Evolutionary conservation across 23 tunicate genomes (phyloP), one percentile per base, ranked within the genome.

Genomic region (Oikopleura vanhoeffeni): DNA sequence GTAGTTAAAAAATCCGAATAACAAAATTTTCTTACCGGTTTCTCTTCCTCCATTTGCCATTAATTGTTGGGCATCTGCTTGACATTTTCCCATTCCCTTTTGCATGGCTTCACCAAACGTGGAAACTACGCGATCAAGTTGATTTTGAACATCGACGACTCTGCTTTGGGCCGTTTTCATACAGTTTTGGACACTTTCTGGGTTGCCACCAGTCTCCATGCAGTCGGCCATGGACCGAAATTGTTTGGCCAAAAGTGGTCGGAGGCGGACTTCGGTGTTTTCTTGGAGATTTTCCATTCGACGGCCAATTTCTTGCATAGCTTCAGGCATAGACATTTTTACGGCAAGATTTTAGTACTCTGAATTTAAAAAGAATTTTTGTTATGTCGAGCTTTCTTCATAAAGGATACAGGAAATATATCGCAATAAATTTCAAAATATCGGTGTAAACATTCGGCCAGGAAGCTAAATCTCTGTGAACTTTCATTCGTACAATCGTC

Each of bases 171-270:
- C 79, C 36, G 36, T 38, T 71, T 71, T 18, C 34, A 71, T 30
- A 30, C 79, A 71, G 38, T 30, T 71, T 71, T 71, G 34, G 32
- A 71, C 35, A 33, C 4, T 2, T 38, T 71, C 34, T 2, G 79
- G 27, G 2, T 3, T 2, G 2, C 79, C 79, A 4, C 79, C 79
- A 13, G 4, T 18, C 3, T 71, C 79, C 79, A 71, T 71, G 38
- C 79, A 71, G 35, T 71, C 38, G 79, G 79, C 79, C 79, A 71
- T 71, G 34, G 79, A 33, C 36, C 79, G 79, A 38, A 71, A 71
- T 30, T 71, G 79, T 30, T 71, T 32, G 79, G 79, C 79, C 79
- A 71, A 30, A 30, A 30, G 34, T 71, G 79, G 79, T 28, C 79
- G 27, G 36, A 71, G 32, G 27, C 38, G 36, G 79, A 30, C 2